These are phyloP conservation scores for Leptinotarsa haldemani DNA, from an alignment of 2,888 invertebrate species.

Conservation along the genomic window DNA sequence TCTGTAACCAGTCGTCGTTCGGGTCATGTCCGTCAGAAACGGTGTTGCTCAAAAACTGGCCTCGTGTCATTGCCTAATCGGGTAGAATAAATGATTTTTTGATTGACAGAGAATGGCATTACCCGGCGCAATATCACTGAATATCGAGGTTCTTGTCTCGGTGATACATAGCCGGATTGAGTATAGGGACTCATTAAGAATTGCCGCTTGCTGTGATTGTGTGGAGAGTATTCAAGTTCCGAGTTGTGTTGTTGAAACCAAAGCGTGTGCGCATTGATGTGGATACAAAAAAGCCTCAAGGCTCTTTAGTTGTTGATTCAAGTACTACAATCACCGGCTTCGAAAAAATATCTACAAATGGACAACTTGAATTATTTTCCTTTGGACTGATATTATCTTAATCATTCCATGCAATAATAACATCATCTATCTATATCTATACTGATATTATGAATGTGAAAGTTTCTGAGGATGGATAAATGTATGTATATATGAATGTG, in stretches of 20 bases:
- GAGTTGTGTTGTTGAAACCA: background rate
- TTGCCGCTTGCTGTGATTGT: background rate
- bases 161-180: constrained; percentile 9
- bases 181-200: constrained; percentile 6
- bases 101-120: constrained; percentile 32
- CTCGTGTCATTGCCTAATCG: constrained; percentile 57
- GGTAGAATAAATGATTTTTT: constrained; percentile 47
- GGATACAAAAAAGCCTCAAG: background rate
- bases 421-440: too few species aligned
- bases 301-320: background rate
- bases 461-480: too few species aligned
- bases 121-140: constrained; percentile 16
- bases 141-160: constrained; percentile 24
- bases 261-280: background rate
- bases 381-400: too few species aligned
- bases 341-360: too few species aligned
- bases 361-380: too few species aligned
- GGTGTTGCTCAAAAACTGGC: constrained; percentile 56
- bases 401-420: too few species aligned
- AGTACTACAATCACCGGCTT: too few species aligned
- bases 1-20: constrained; percentile 57
- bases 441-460: too few species aligned
- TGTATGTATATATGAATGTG: too few species aligned
- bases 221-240: background rate
- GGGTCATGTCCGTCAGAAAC: constrained; percentile 55